A percentile compares a stretch with the other conserved stretches of the same genome.
These are phyloP conservation scores for Meloidogyne floridensis DNA, from an alignment of 1,140 invertebrate genomes.

Conservation along the genomic window DNA sequence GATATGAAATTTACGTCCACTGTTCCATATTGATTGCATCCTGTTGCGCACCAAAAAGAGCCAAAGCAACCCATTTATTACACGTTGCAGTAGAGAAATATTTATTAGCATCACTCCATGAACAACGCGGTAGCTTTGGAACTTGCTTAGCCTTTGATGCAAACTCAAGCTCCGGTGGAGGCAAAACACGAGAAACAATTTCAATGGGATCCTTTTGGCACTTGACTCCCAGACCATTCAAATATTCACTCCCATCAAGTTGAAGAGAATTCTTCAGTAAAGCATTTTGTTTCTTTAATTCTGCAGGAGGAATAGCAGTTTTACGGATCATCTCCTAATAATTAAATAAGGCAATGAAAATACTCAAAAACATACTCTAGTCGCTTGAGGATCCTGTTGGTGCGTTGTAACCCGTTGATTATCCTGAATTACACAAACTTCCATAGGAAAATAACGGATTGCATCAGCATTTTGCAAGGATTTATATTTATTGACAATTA, in stretches of 20 bases:
- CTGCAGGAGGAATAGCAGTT: constrained; percentile 11
- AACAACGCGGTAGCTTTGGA: not conserved
- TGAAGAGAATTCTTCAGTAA: constrained; percentile 14
- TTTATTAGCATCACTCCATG: not conserved
- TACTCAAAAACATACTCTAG: not conserved
- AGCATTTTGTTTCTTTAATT: constrained; percentile 12
- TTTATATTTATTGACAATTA: not conserved
- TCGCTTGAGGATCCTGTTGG: not conserved
- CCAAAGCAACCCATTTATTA: constrained; percentile 20
- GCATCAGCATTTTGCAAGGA: not conserved
- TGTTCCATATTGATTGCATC: not conserved
- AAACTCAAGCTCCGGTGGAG: not conserved
- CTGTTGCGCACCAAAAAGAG: not conserved
- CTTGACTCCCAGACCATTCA: not conserved
- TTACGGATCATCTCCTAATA: constrained; percentile 17
- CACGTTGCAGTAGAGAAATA: not conserved
- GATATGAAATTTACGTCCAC: not conserved
- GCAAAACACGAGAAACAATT: not conserved
- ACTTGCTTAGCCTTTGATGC: too few species aligned
- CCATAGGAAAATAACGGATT: constrained; percentile 26
- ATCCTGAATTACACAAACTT: constrained; percentile 14
- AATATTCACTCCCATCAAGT: constrained; percentile 1
- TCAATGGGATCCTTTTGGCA: not conserved
- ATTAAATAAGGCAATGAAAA: not conserved
- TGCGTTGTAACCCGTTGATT: not conserved